A percentile compares a stretch with the other conserved stretches of the same genome.
These are phyloP conservation scores for Amazona guildingii DNA, from an alignment of 2,113 vertebrate species.

Conservation along the genomic window DNA sequence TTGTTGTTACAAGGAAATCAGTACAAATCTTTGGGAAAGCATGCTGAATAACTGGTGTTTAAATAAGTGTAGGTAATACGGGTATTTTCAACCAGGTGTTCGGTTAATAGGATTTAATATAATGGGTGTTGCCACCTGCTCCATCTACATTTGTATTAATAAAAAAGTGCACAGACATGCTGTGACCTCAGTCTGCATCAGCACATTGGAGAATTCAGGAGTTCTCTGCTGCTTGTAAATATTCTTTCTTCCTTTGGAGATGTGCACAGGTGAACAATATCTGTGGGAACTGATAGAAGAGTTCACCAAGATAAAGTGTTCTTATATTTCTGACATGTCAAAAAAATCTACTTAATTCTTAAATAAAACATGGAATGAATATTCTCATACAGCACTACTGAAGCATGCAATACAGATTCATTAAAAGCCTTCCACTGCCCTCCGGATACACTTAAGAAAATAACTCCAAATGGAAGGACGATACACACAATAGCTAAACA, in stretches of 20 bases:
- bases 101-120: background rate
- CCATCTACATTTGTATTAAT: background rate
- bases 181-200: background rate
- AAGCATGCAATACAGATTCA: constrained; percentile 24
- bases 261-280: background rate
- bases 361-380: constrained; percentile 49
- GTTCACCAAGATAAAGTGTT: constrained; percentile 18
- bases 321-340: constrained; percentile 28
- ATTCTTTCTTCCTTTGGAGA: background rate
- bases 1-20: background rate
- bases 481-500: constrained; percentile 39
- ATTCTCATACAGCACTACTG: constrained; percentile 23
- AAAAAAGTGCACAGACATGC: background rate
- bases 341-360: constrained; percentile 43
- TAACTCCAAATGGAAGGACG: constrained; percentile 34
- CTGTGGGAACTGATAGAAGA: constrained; percentile 20
- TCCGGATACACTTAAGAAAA: constrained; percentile 57
- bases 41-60: background rate
- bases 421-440: constrained; percentile 51
- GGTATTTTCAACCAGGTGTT: background rate
- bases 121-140: background rate
- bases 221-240: background rate
- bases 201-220: background rate
- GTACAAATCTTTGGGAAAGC: background rate
- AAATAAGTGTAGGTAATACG: background rate